These are phyloP conservation scores for Microctonus brassicae DNA, from an alignment of 2,888 invertebrate genomes.

Conservation along the genomic window DNA sequence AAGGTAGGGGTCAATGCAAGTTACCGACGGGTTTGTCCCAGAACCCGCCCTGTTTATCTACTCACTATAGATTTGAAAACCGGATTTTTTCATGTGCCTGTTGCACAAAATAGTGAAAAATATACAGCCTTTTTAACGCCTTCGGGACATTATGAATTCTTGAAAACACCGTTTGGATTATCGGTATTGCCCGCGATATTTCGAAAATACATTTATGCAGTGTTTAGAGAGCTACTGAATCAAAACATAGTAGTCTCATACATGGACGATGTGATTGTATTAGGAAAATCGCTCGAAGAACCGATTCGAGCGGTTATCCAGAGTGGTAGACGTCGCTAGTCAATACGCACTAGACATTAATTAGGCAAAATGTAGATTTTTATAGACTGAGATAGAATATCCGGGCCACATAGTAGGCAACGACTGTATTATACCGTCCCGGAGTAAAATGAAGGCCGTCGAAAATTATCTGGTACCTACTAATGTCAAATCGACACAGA, in stretches of 20 bases:
- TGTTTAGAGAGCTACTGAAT: slow-evolving; percentile 46
- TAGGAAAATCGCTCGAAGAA: slow-evolving; percentile 23
- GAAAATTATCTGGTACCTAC: slow-evolving; percentile 39
- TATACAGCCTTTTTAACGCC: slow-evolving; percentile 50
- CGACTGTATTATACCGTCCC: slow-evolving; percentile 40
- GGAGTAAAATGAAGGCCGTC: slow-evolving; percentile 35
- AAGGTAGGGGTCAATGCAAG: too few relatives aligned
- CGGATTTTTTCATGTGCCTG: slow-evolving; percentile 51
- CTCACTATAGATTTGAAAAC: slow-evolving; percentile 48
- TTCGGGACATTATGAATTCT: too few relatives aligned
- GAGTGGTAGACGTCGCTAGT: slow-evolving; percentile 39
- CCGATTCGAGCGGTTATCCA: slow-evolving; percentile 29
- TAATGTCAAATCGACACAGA: slow-evolving; percentile 36
- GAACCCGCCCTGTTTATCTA: too few relatives aligned
- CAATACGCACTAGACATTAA: slow-evolving; percentile 44
- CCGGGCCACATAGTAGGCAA: slow-evolving; percentile 38
- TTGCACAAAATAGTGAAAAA: slow-evolving; percentile 44
- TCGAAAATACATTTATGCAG: slow-evolving; percentile 41
- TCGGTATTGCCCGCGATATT: slow-evolving; percentile 36
- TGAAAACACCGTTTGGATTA: too few relatives aligned
- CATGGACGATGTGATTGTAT: slow-evolving; percentile 44
- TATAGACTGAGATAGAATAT: slow-evolving; percentile 43
- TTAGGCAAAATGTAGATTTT: slow-evolving; percentile 45
- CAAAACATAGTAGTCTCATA: slow-evolving; percentile 38
- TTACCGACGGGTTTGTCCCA: too few relatives aligned